A percentile compares a stretch with the other conserved stretches of the same genome.
Conservation (phyloP, 2,113 vertebrate species). For the Synodontis membranacea region DNA sequence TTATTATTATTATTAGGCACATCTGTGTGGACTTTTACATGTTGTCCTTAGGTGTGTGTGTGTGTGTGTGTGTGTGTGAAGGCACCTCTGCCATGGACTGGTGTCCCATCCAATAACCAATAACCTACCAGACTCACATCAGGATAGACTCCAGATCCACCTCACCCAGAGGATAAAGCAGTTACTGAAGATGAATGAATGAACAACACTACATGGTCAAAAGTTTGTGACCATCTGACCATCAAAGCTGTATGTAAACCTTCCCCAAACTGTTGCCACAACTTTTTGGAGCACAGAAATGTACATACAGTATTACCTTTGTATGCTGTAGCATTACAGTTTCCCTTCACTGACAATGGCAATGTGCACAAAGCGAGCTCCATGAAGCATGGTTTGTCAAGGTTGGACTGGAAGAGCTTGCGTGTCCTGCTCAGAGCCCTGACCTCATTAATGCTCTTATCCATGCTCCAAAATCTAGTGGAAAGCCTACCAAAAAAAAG, state of each 20-base stretch:
- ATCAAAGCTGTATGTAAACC: not conserved
- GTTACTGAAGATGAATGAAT: not conserved
- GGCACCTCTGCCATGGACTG: not conserved
- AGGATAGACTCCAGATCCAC: not conserved
- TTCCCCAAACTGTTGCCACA: not conserved
- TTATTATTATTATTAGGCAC: not conserved
- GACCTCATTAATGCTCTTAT: not conserved
- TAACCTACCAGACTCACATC: not conserved
- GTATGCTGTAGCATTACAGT: not conserved
- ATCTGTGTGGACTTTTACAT: not conserved
- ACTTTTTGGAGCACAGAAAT: not conserved
- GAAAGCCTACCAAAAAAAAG: not conserved
- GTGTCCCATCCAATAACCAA: not conserved
- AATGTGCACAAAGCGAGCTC: not conserved
- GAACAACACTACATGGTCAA: not conserved
- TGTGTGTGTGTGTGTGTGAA: not conserved
- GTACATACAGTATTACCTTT: not conserved
- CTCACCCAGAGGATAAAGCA: not conserved
- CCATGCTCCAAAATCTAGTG: not conserved
- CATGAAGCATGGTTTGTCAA: not conserved
- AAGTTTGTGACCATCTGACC: not conserved
- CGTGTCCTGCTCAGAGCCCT: not conserved
- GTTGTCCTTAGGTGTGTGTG: not conserved
- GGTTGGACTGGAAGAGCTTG: not conserved
- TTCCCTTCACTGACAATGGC: not conserved